Evolutionary conservation across 53 echinoderm and acorn worm genomes (phyloP).

Genomic region (Luidia sarsii): DNA sequence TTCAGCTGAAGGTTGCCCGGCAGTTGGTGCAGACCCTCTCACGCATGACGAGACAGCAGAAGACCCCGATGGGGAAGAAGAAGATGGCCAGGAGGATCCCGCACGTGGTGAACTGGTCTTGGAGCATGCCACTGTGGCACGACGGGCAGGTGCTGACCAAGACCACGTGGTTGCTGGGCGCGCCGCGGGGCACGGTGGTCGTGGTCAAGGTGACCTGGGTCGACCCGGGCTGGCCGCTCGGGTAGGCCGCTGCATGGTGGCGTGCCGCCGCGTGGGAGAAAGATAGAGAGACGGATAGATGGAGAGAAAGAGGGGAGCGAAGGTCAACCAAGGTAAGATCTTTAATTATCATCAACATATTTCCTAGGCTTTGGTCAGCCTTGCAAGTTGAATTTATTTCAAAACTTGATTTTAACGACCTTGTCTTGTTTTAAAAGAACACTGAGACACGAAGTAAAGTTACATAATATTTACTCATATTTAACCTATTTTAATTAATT

Average conservation of each 20-base stretch:
- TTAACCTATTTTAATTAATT: too few species aligned
- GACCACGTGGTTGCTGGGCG: neutral
- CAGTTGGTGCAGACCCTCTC: constrained; percentile 1
- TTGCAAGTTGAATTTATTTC: too few species aligned
- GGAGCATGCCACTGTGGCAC: constrained; percentile 12
- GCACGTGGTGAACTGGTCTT: neutral
- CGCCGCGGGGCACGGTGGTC: neutral
- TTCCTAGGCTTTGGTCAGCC: too few species aligned
- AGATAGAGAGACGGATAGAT: too few species aligned
- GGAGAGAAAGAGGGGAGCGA: too few species aligned
- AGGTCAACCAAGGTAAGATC: too few species aligned
- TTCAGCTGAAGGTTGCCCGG: neutral
- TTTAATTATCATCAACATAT: too few species aligned
- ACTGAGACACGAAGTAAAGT: too few species aligned
- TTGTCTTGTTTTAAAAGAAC: too few species aligned
- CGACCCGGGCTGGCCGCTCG: neutral
- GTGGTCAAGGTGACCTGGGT: neutral
- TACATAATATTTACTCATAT: too few species aligned
- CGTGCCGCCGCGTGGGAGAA: too few species aligned
- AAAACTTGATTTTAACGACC: too few species aligned
- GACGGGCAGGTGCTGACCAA: neutral
- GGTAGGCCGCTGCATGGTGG: neutral
- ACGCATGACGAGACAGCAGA: constrained; percentile 31
- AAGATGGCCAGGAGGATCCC: constrained; percentile 34
- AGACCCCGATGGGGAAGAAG: constrained; percentile 22